phyloP scores from a whole-genome alignment of 1,140 invertebrate genomes.

The Mesaphorura yosii region DNA sequence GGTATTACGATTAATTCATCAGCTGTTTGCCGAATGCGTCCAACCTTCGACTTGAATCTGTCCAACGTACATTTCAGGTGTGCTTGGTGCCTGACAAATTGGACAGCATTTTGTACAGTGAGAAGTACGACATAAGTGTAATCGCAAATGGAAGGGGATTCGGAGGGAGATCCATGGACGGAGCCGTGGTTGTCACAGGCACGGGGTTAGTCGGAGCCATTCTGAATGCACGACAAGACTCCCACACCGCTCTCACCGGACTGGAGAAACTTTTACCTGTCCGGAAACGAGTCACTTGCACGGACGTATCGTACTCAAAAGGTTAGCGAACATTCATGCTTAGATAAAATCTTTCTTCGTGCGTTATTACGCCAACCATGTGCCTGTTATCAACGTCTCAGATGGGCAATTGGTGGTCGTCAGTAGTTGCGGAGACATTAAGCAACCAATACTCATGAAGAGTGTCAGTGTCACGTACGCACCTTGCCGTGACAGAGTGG shows the following conservation, averaged over 20 bases:
- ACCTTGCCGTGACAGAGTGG: neutral
- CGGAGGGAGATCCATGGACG: constrained; percentile 67
- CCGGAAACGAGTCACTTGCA: constrained; percentile 20
- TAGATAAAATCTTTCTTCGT: neutral
- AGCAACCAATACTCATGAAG: constrained; percentile 62
- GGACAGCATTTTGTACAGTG: constrained; percentile 63
- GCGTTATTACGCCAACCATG: neutral
- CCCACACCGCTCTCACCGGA: constrained; percentile 11
- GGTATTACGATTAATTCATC: constrained; percentile 9
- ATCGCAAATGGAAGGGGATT: constrained; percentile 69
- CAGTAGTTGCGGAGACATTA: constrained; percentile 49
- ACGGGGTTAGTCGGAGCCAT: constrained; percentile 68
- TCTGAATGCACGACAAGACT: constrained; percentile 33
- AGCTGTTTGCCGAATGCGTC: constrained; percentile 5
- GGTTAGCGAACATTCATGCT: constrained; percentile 11
- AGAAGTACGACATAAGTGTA: constrained; percentile 67
- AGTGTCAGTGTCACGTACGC: constrained; percentile 46
- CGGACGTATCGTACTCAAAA: constrained; percentile 26
- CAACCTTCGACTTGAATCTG: constrained; percentile 21
- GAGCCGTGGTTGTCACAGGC: constrained; percentile 65
- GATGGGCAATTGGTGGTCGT: constrained; percentile 68
- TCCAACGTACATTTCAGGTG: constrained; percentile 35
- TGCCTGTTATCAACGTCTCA: constrained; percentile 33
- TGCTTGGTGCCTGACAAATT: constrained; percentile 60
- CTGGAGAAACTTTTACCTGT: constrained; percentile 24